Conservation (phyloP, 2,797 vertebrate genomes). For the Strix occidentalis region DNA sequence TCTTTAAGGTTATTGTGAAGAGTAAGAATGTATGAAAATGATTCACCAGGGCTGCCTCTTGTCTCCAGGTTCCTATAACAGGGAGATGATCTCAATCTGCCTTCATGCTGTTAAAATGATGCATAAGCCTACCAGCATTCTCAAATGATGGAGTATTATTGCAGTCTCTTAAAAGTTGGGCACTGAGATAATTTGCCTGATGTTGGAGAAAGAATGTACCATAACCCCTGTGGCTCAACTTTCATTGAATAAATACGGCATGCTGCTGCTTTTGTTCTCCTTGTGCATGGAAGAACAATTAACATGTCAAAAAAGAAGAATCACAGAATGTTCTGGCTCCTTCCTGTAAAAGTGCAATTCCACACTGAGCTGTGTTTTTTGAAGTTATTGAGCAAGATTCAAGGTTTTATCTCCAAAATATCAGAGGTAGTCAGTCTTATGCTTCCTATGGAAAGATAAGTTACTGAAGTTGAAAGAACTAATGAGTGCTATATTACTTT, state of each 20-base stretch:
- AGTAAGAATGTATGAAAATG: slow-evolving; percentile 69
- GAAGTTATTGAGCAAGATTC: slow-evolving; percentile 65
- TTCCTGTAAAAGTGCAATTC: slow-evolving; percentile 67
- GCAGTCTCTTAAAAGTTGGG: slow-evolving; percentile 80
- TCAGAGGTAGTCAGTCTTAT: slow-evolving; percentile 15
- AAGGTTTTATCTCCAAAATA: slow-evolving; percentile 65
- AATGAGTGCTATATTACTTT: neutral
- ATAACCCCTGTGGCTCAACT: slow-evolving; percentile 77
- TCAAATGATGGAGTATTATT: slow-evolving; percentile 82
- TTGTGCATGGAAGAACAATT: slow-evolving; percentile 77
- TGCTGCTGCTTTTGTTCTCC: slow-evolving; percentile 76
- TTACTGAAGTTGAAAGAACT: neutral
- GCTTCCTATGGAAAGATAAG: neutral
- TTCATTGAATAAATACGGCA: slow-evolving; percentile 79
- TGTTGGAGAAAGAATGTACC: slow-evolving; percentile 78
- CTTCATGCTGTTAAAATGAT: slow-evolving; percentile 83
- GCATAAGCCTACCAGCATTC: slow-evolving; percentile 75
- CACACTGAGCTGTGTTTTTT: slow-evolving; percentile 61
- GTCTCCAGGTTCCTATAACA: slow-evolving; percentile 78
- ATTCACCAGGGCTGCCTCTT: slow-evolving; percentile 74
- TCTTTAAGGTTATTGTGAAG: slow-evolving; percentile 72
- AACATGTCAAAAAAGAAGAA: slow-evolving; percentile 79
- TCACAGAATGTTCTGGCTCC: slow-evolving; percentile 68
- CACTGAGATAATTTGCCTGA: slow-evolving; percentile 83
- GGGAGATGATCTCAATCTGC: slow-evolving; percentile 82